phyloP scores from a whole-genome alignment of 1,140 invertebrate species.

The Camponotus vicinus region DNA sequence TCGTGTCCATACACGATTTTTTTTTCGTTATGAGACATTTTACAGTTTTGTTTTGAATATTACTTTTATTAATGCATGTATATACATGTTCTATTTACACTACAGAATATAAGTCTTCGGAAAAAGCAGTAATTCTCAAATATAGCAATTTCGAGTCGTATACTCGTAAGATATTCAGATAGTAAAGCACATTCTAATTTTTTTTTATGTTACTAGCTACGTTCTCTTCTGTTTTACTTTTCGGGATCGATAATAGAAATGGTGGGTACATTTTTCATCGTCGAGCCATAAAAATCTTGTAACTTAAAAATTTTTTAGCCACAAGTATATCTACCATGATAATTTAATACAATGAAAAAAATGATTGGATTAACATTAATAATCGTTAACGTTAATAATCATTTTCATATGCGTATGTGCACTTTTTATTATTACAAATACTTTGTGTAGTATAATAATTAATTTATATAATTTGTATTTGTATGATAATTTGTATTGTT shows the following conservation, averaged over 20 bases:
- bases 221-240: constrained; percentile 4
- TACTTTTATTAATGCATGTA: constrained; percentile 57
- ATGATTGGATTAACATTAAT: not conserved
- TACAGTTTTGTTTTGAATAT: constrained; percentile 42
- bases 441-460: not conserved
- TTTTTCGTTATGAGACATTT: not conserved
- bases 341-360: not conserved
- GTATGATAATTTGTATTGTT: no score
- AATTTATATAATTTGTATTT: not conserved
- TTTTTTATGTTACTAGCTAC: constrained; percentile 12
- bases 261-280: constrained; percentile 8
- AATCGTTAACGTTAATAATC: not conserved
- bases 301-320: constrained; percentile 14
- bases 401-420: not conserved
- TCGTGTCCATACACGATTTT: not conserved
- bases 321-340: not conserved
- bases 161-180: constrained; percentile 39
- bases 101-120: constrained; percentile 60
- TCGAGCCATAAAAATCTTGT: constrained; percentile 36
- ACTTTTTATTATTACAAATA: no score
- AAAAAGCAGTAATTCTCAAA: constrained; percentile 49
- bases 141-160: constrained; percentile 25
- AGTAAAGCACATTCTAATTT: constrained; percentile 44
- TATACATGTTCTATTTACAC: constrained; percentile 68
- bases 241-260: constrained; percentile 39